These are phyloP conservation scores for Drosophila ercepeae DNA, from an alignment of 1,140 invertebrate genomes.

Conservation along the genomic window DNA sequence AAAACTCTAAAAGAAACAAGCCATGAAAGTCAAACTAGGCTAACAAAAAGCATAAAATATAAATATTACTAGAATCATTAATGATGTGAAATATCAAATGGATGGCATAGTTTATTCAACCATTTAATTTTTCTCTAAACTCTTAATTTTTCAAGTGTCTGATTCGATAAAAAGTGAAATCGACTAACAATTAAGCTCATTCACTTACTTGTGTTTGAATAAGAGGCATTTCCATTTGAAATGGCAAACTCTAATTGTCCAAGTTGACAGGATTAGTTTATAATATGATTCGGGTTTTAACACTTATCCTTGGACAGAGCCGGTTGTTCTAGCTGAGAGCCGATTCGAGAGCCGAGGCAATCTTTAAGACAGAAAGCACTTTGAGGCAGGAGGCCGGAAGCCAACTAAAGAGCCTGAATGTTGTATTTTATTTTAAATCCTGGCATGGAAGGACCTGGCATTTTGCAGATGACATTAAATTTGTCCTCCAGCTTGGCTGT, in stretches of 20 bases:
- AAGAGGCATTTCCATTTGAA: slow-evolving; percentile 1
- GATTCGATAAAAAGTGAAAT: neutral
- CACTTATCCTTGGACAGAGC: slow-evolving; percentile 31
- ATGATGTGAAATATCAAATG: neutral
- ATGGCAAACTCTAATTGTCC: slow-evolving; percentile 2
- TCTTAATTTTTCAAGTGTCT: neutral
- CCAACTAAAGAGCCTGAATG: neutral
- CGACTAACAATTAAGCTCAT: neutral
- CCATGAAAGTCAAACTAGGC: no score
- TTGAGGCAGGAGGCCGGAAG: neutral
- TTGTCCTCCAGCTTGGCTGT: slow-evolving; percentile 32
- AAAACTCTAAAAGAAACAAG: no score
- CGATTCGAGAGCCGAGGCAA: slow-evolving; percentile 25
- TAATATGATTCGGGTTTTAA: slow-evolving; percentile 36
- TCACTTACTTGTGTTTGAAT: neutral
- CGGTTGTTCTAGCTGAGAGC: slow-evolving; percentile 20
- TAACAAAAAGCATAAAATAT: neutral
- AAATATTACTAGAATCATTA: neutral
- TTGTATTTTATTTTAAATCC: slow-evolving; percentile 26
- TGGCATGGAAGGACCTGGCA: slow-evolving; percentile 4
- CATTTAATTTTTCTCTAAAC: no score
- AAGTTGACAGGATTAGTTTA: slow-evolving; percentile 9
- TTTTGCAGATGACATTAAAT: slow-evolving; percentile 40
- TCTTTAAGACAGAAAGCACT: neutral
- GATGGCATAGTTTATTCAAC: neutral